Evolutionary conservation across 1,140 invertebrate genomes (phyloP), one percentile per base, ranked within the genome.

Genomic region (Polyergus mexicanus): DNA sequence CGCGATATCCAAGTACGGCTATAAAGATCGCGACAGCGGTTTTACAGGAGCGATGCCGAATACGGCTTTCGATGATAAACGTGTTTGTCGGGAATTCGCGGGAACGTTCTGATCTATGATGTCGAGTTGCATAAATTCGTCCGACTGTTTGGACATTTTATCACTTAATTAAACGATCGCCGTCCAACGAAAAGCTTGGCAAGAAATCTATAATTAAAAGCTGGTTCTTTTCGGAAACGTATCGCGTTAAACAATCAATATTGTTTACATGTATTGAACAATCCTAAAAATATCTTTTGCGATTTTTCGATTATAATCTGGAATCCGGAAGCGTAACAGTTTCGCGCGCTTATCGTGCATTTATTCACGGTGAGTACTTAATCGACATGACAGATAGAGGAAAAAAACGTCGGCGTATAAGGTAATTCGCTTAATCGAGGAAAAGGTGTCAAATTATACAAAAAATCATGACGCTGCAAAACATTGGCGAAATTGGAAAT

Each of bases 1-100:
- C 83, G 32, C 16, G 86, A 90, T 68, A 84, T 83, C 86, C 89
- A 89, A 92, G 91, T 93, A 92, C 91, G 92, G 91, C 86, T 85
- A 32, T 32, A 32, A 86, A 88, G 32, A 68, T 62, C 60, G 54
- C 65, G 66, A 60, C 83, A 76, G 60, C 66, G 58, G 74, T 44
- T 77, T 19, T 25, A 35, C 41, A 4, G 22, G 51, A 54, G 41
- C 54, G 13, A 60, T 38, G 68, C 78, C 78, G 60, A 74, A 83
- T 58, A 69, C n/a, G 38, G 68, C 4, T 22, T 41, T 72, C 66
- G 25, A 72, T 74, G 78, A 72, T 8, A 69, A 58, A 74, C 68
- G 38, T 13, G 54, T 72, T 22, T 19, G 19, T 28, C 19, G 22
- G 22, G 44, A 74, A 74, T 60, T 60, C 63, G 28, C 41, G 41